A percentile compares a stretch with the other conserved stretches of the same genome.
Conservation (phyloP, 2,888 invertebrate genomes). For the Torymus tubicola region DNA sequence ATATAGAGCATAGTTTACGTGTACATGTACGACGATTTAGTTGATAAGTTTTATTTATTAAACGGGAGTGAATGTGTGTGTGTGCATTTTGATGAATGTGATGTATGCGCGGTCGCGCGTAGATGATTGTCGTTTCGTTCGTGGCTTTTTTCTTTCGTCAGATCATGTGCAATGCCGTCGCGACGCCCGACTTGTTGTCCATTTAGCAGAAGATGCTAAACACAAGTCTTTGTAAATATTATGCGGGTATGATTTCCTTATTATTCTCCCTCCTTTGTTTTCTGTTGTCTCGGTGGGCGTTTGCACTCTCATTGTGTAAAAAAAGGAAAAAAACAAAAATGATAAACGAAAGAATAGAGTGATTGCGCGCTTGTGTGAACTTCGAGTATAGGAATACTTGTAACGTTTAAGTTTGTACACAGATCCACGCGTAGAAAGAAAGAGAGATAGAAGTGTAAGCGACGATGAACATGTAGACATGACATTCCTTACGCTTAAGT, state of each 20-base stretch:
- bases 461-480: conserved; percentile 16
- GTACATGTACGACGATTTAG: too few relatives aligned
- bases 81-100: too few relatives aligned
- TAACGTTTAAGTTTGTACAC: conserved; percentile 51
- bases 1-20: background rate
- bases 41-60: too few relatives aligned
- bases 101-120: too few relatives aligned
- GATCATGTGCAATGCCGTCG: conserved; percentile 39
- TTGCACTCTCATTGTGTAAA: conserved; percentile 21
- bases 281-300: background rate
- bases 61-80: too few relatives aligned
- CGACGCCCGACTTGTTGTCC: background rate
- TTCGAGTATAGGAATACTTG: conserved; percentile 8
- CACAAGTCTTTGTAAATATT: conserved; percentile 31
- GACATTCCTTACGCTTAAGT: conserved; percentile 14
- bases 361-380: conserved; percentile 10
- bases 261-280: background rate
- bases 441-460: background rate
- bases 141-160: too few relatives aligned
- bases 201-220: conserved; percentile 31
- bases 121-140: too few relatives aligned
- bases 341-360: background rate
- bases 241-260: conserved; percentile 4
- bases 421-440: conserved; percentile 15
- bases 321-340: background rate